These are phyloP conservation scores for Phainopepla nitens DNA, from an alignment of 2,113 vertebrate genomes.

Conservation along the genomic window DNA sequence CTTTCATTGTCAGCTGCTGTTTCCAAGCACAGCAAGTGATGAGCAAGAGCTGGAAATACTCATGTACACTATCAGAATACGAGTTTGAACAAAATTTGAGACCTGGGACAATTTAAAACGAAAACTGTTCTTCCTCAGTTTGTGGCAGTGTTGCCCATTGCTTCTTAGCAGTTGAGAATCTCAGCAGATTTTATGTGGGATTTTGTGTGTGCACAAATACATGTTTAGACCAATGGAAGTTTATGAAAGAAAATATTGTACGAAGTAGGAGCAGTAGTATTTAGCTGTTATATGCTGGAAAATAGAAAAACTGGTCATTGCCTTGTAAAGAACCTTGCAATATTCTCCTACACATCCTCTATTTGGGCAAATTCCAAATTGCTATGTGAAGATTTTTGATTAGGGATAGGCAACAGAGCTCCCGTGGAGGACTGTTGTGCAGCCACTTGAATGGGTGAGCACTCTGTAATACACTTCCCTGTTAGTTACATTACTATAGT, in stretches of 20 bases:
- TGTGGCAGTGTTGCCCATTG: background rate
- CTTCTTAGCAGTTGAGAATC: background rate
- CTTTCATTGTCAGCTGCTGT: slow-evolving; percentile 1
- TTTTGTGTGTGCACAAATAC: background rate
- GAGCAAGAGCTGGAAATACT: background rate
- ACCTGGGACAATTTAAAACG: background rate
- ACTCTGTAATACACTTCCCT: background rate
- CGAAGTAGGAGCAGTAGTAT: background rate
- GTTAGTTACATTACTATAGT: accelerated
- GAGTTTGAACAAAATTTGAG: background rate
- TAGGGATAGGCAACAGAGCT: background rate
- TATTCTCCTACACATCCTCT: background rate
- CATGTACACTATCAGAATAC: background rate
- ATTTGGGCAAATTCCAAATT: background rate
- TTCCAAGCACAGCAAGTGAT: background rate
- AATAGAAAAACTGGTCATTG: background rate
- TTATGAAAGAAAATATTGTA: background rate
- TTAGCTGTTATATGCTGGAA: background rate
- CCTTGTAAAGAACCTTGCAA: background rate
- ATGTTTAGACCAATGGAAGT: background rate
- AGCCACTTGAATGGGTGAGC: background rate
- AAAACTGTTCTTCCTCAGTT: background rate
- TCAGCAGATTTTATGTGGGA: background rate
- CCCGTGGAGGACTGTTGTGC: background rate
- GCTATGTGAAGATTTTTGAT: background rate